Evolutionary conservation across 2,888 invertebrate species (phyloP), one percentile per base, ranked within the genome.

Genomic region (Pharmacophagus antenor): DNA sequence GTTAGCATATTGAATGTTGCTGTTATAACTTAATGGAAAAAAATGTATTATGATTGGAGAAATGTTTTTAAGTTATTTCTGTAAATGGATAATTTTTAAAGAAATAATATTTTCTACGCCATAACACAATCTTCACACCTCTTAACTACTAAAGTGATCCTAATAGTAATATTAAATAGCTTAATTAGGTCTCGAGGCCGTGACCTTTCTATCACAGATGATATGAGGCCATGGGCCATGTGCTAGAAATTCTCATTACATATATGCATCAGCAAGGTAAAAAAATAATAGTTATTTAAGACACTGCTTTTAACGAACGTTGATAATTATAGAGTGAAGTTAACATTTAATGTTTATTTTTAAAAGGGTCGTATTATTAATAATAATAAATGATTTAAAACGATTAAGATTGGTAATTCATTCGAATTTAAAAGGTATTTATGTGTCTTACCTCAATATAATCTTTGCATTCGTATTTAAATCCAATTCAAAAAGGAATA

Each of bases 201-300:
- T 65, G 67, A 68, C 67, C 65, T 62, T 59, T 62, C 22, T 58
- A 55, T 61, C 62, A 52, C 62, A 27, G 25, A 58, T 59, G 46
- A 63, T 62, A 54, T 52, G 48, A 50, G 60, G 56, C 41, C 59
- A 55, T 47, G 62, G 60, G 62, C 52, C 58, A 64, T 46, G 62
- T 52, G 18, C 58, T 56, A 50, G 48, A 53, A 46, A 55, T 65
- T 57, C 49, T 63, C 52, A 61, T 52, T 48, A 62, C 65, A 65
- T 23, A 52, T 49, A 27, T 52, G 52, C 44, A 46, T 27, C 49
- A 60, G 56, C 51, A 44, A 41, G 15, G 8, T 18, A 17, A 49
- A 49, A 27, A 49, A 22, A 15, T 7, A 44, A 17, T 8, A 23
- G 48, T 37, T n/a, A 37, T 15, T 37, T 37, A 37, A 37, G n/a